phyloP scores from a whole-genome alignment of 2,113 vertebrate genomes.

The Atractosteus spatula region DNA sequence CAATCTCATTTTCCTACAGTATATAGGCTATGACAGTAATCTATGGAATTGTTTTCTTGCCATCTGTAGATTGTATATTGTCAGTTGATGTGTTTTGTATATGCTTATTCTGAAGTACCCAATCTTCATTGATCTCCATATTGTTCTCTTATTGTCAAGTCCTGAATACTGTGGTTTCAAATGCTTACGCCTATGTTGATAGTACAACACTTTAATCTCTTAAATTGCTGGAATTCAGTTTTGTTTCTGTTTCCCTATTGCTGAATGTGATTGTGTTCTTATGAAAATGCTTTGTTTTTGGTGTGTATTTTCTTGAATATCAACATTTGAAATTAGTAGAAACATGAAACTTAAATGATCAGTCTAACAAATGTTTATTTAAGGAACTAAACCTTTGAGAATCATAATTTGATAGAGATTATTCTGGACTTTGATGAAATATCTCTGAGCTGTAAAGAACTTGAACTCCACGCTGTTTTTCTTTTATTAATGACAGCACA shows the following conservation, averaged over 20 bases:
- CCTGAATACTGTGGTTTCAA: not conserved
- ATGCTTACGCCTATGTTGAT: not conserved
- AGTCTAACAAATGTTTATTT: too few relatives aligned
- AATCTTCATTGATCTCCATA: not conserved
- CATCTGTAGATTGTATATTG: constrained; percentile 11
- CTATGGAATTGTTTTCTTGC: constrained; percentile 12
- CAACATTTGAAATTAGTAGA: not conserved
- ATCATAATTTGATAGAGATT: too few relatives aligned
- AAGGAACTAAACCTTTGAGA: too few relatives aligned
- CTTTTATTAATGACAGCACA: too few relatives aligned
- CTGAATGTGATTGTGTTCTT: not conserved
- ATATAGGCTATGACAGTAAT: constrained; percentile 16
- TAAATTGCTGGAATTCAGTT: not conserved
- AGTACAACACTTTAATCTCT: not conserved
- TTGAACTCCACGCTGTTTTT: too few relatives aligned
- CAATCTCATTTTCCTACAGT: constrained; percentile 22
- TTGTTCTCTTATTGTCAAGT: not conserved
- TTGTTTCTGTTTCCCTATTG: not conserved
- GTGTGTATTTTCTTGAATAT: not conserved
- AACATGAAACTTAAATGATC: too few relatives aligned
- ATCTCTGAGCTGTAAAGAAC: too few relatives aligned
- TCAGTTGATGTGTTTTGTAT: constrained; percentile 6
- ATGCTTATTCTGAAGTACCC: not conserved
- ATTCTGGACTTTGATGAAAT: too few relatives aligned
- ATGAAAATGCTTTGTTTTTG: not conserved